Evolutionary conservation across 2,113 vertebrate genomes (phyloP), one percentile per base, ranked within the genome.

Genomic region (Fukomys damarensis): DNA sequence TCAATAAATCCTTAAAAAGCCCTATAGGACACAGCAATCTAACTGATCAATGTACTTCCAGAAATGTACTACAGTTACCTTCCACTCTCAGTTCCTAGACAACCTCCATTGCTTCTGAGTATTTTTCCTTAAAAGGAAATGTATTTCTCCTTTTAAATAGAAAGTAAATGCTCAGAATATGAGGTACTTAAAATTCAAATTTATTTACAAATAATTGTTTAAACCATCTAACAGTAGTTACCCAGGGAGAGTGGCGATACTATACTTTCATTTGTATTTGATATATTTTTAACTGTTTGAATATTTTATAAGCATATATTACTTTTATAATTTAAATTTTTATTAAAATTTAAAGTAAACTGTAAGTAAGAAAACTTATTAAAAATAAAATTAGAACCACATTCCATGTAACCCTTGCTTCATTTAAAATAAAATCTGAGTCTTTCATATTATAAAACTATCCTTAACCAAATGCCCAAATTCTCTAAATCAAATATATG

Each of bases 1-100:
- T 95, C 98, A 98, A 98, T 98, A 98, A 98, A 98, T 98, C 96
- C 98, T 98, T 98, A 98, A 98, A 97, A 98, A 98, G 97, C 97
- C 98, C 96, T 98, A 97, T 65, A 98, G 98, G 98, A 98, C 97
- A 97, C 89, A 97, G 95, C 97, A 97, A 97, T 98, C 98, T 96
- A 96, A 94, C 95, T 97, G 97, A 97, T 98, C 98, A 98, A 97
- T 98, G 96, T 93, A 97, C 96, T 96, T 96, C 61, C 95, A 10
- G 72, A 97, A 97, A 98, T 81, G 85, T 46, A 94, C 96, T 63
- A 63, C 72, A 93, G 92, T 92, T 97, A 90, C 94, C 90, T 95
- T 95, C 86, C 12, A 91, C 81, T 95, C 92, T 85, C 56, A 76
- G 52, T 80, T 90, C 59, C 90, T 74, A 95, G 70, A 95, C 56